These are phyloP conservation scores for Herminia tarsipennalis DNA, from an alignment of 2,888 invertebrate genomes.

Conservation along the genomic window DNA sequence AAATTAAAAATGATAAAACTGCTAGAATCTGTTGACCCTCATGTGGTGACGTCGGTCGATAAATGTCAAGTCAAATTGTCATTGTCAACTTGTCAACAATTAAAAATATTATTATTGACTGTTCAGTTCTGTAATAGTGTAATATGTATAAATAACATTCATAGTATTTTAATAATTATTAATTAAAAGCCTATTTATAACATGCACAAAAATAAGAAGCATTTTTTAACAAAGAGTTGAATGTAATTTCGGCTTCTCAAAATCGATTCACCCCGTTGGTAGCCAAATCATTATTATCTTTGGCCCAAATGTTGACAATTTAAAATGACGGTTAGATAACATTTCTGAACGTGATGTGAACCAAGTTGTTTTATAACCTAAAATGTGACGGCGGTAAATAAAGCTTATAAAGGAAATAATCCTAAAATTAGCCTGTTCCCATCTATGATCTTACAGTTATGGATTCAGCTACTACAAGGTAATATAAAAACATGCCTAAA, in stretches of 20 bases:
- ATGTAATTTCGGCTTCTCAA: too few species aligned
- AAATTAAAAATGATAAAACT: conserved; percentile 40
- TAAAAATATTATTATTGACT: neutral
- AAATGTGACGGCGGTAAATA: conserved; percentile 47
- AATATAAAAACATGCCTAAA: too few species aligned
- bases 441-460: conserved; percentile 21
- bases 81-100: neutral
- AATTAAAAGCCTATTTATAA: too few species aligned
- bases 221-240: too few species aligned
- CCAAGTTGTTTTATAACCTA: conserved; percentile 26
- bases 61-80: conserved; percentile 26
- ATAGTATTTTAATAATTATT: too few species aligned
- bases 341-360: too few species aligned
- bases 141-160: too few species aligned
- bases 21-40: conserved; percentile 22
- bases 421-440: neutral
- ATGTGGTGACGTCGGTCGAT: conserved; percentile 53
- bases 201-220: too few species aligned
- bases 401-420: conserved; percentile 12
- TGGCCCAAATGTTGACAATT: too few species aligned
- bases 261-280: too few species aligned
- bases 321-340: too few species aligned
- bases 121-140: neutral
- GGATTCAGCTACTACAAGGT: conserved; percentile 44
- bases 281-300: too few species aligned